Evolutionary conservation across 2,888 invertebrate species (phyloP).

Genomic region (Heliconius aoede): DNA sequence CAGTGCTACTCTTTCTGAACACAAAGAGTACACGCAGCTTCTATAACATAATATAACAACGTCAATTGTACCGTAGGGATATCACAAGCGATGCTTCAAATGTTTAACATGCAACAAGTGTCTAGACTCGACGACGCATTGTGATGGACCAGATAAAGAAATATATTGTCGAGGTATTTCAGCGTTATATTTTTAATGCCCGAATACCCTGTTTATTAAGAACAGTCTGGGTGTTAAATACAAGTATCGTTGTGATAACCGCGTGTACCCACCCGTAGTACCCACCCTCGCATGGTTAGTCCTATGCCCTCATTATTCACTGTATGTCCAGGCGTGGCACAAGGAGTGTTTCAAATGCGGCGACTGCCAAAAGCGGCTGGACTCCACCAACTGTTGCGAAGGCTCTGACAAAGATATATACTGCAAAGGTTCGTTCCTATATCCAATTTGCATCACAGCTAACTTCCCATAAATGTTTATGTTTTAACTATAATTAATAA

Average conservation of each 20-base stretch:
- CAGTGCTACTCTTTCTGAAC: conserved; percentile 24
- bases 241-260: conserved; percentile 71
- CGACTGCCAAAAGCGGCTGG: conserved; percentile 93
- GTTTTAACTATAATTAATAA: conserved; percentile 23
- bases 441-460: conserved; percentile 40
- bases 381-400: conserved; percentile 96
- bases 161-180: conserved; percentile 95
- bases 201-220: conserved; percentile 31
- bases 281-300: conserved; percentile 64
- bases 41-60: conserved; percentile 37
- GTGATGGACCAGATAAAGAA: conserved; percentile 95
- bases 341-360: conserved; percentile 97
- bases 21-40: conserved; percentile 28
- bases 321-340: conserved; percentile 92
- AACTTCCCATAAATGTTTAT: conserved; percentile 33
- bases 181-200: conserved; percentile 46
- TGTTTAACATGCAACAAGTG: conserved; percentile 93
- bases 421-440: conserved; percentile 92
- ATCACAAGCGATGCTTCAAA: conserved; percentile 95
- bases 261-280: conserved; percentile 59
- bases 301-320: conserved; percentile 66
- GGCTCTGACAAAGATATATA: conserved; percentile 98
- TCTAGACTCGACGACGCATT: conserved; percentile 94
- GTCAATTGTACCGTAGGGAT: conserved; percentile 85
- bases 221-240: conserved; percentile 64